phyloP scores from a whole-genome alignment of 2,113 vertebrate species.

The Halichoeres trimaculatus region DNA sequence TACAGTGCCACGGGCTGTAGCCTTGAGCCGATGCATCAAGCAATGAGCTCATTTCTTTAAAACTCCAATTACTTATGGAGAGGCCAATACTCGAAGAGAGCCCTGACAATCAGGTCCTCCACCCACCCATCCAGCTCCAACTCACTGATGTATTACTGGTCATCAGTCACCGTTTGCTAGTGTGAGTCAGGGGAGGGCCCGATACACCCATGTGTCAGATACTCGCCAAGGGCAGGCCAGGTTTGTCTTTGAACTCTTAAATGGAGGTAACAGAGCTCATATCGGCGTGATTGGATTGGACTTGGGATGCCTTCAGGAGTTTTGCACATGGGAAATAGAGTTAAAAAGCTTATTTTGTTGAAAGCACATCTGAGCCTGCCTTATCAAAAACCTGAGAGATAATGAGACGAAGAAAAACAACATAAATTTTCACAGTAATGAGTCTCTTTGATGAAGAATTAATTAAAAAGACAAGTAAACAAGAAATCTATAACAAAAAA shows the following conservation, averaged over 20 bases:
- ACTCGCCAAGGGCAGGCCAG: conserved; percentile 24
- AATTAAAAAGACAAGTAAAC: conserved; percentile 48
- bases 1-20: background rate
- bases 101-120: conserved; percentile 13
- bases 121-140: conserved; percentile 16
- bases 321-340: conserved; percentile 51
- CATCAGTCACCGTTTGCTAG: conserved; percentile 54
- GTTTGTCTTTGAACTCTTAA: conserved; percentile 53
- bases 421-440: conserved; percentile 26
- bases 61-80: conserved; percentile 13
- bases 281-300: conserved; percentile 43
- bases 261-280: conserved; percentile 54
- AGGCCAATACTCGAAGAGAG: conserved; percentile 16
- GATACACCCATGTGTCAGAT: conserved; percentile 37
- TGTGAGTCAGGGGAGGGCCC: conserved; percentile 14
- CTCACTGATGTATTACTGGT: conserved; percentile 47
- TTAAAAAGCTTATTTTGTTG: conserved; percentile 50
- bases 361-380: conserved; percentile 14
- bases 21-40: background rate
- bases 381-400: conserved; percentile 31
- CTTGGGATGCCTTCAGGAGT: conserved; percentile 38
- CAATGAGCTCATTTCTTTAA: conserved; percentile 28
- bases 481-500: conserved; percentile 22
- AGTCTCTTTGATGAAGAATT: conserved; percentile 40
- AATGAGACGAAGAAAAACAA: conserved; percentile 33